Evolutionary conservation across 2,797 vertebrate genomes (phyloP).

Genomic region (Mallotus villosus): DNA sequence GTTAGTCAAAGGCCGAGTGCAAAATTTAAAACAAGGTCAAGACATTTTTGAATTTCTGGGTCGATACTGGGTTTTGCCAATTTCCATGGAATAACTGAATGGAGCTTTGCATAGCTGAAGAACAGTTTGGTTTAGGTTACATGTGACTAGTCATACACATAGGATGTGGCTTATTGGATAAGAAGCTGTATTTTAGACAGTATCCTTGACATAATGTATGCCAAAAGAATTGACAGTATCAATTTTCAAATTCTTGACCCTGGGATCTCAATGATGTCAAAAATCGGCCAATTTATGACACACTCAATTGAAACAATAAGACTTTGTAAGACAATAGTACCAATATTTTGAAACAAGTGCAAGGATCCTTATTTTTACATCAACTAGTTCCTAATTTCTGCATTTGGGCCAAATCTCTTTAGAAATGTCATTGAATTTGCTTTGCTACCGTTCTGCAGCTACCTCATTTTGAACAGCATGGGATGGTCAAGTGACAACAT

Average conservation of each 20-base stretch:
- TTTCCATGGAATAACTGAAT: background rate
- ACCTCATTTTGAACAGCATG: background rate
- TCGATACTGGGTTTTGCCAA: background rate
- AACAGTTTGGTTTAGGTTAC: background rate
- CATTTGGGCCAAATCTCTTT: background rate
- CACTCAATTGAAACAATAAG: too few species aligned
- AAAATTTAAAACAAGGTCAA: constrained; percentile 41
- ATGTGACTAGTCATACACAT: constrained; percentile 6
- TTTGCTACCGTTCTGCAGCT: background rate
- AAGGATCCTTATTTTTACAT: background rate
- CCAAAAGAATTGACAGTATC: background rate
- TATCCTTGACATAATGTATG: background rate
- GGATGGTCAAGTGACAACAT: constrained; percentile 14
- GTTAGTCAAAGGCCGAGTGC: constrained; percentile 11
- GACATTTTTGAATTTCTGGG: constrained; percentile 10
- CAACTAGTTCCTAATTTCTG: background rate
- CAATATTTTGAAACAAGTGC: background rate
- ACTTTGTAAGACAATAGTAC: too few species aligned
- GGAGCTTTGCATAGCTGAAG: background rate
- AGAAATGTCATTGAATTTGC: background rate
- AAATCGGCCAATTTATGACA: too few species aligned
- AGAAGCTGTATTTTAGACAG: background rate
- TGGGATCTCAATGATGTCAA: background rate
- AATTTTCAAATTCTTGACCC: background rate
- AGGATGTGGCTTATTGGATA: constrained; percentile 9